These are phyloP conservation scores for Quadroppia sp. DNA, from an alignment of 2,888 invertebrate species.

Conservation along the genomic window DNA sequence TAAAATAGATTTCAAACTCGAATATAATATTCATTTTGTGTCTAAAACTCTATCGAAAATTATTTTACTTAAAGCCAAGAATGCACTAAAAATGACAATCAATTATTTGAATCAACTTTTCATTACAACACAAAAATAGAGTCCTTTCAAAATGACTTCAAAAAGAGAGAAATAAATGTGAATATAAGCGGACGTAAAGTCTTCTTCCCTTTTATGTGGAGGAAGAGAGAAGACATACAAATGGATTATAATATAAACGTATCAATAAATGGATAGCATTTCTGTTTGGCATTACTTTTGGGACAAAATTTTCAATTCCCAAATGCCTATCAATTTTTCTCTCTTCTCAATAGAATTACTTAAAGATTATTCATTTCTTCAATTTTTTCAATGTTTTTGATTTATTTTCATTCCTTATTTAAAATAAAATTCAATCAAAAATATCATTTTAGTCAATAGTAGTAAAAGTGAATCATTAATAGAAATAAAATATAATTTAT, in stretches of 20 bases:
- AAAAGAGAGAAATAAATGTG: neutral
- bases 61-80: no score
- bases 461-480: neutral
- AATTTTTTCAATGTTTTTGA: neutral
- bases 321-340: conserved; percentile 3
- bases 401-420: neutral
- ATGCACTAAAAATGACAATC: no score
- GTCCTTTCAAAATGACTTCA: no score
- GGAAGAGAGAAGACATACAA: neutral
- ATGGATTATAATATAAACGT: neutral
- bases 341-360: neutral
- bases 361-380: neutral
- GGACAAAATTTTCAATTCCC: neutral
- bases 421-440: neutral
- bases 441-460: neutral
- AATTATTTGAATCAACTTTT: no score
- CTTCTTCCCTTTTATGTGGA: neutral
- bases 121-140: no score
- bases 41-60: no score
- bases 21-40: no score
- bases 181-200: neutral
- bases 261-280: neutral
- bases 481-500: conserved; percentile 8
- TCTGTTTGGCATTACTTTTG: neutral
- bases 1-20: no score